Percentiles rank a stretch among this genome's conserved stretches.
These are phyloP conservation scores for Ruditapes philippinarum DNA, from an alignment of 1,140 invertebrate species.

Conservation along the genomic window DNA sequence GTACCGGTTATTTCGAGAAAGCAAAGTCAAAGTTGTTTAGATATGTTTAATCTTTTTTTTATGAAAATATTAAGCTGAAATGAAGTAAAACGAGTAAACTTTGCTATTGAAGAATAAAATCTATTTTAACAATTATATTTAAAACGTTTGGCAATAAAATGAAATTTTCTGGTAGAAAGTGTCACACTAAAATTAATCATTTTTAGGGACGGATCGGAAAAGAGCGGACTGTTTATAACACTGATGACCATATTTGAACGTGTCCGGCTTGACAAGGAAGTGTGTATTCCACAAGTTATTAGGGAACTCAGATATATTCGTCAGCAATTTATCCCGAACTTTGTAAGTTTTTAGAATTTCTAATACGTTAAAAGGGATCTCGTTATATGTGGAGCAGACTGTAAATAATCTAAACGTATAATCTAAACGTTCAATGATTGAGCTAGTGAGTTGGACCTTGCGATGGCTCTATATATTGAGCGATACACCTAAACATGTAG, in stretches of 20 bases:
- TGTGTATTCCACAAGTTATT: conserved; percentile 17
- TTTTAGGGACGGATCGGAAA: conserved; percentile 27
- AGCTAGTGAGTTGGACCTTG: too few relatives aligned
- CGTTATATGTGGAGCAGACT: too few relatives aligned
- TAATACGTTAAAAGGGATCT: too few relatives aligned
- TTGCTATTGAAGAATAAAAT: too few relatives aligned
- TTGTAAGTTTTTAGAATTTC: conserved; percentile 41
- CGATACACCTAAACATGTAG: too few relatives aligned
- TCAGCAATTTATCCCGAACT: conserved; percentile 42
- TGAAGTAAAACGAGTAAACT: too few relatives aligned
- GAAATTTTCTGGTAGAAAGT: neutral
- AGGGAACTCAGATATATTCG: conserved; percentile 12
- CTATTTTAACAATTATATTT: neutral
- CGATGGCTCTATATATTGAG: too few relatives aligned
- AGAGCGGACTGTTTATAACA: conserved; percentile 17
- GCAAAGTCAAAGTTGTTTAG: too few relatives aligned
- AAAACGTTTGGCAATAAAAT: neutral
- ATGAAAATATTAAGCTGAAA: too few relatives aligned
- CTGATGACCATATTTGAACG: neutral
- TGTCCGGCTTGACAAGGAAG: neutral
- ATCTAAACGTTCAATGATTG: neutral
- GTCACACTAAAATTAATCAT: neutral
- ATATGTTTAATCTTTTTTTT: too few relatives aligned
- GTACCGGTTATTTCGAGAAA: too few relatives aligned
- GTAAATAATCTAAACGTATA: too few relatives aligned